Evolutionary conservation across 2,797 vertebrate genomes (phyloP).

Genomic region (Falco naumanni): DNA sequence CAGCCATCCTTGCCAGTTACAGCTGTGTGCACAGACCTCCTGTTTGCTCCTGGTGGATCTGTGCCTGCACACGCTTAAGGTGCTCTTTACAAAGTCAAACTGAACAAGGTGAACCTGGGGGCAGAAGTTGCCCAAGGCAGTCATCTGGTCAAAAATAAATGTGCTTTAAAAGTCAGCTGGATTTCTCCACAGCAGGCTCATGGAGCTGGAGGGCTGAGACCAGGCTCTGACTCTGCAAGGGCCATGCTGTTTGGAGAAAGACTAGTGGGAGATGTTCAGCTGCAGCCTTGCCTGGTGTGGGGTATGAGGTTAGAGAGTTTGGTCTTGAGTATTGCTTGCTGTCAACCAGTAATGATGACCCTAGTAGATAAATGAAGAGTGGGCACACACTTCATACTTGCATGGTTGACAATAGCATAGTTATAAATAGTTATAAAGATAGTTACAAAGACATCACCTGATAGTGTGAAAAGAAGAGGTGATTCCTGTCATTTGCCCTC

Average conservation of each 20-base stretch:
- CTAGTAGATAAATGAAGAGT: background rate
- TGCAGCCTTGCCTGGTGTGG: background rate
- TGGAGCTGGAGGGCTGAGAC: background rate
- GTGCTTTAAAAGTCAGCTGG: background rate
- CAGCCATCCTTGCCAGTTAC: background rate
- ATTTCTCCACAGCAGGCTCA: background rate
- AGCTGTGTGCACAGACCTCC: background rate
- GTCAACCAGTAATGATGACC: background rate
- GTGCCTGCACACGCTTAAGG: background rate
- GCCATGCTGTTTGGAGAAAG: background rate
- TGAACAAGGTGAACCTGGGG: background rate
- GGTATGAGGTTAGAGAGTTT: background rate
- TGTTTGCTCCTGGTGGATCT: background rate
- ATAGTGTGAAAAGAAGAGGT: background rate
- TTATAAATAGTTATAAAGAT: background rate
- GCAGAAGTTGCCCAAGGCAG: background rate
- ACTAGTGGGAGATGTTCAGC: background rate
- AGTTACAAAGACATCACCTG: background rate
- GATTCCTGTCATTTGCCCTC: background rate
- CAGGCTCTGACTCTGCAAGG: background rate
- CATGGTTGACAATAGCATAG: background rate
- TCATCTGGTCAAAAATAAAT: background rate
- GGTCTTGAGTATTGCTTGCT: background rate
- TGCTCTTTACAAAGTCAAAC: background rate
- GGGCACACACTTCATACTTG: background rate